These are phyloP conservation scores for Ips typographus DNA, from an alignment of 1,140 invertebrate genomes.

Conservation along the genomic window DNA sequence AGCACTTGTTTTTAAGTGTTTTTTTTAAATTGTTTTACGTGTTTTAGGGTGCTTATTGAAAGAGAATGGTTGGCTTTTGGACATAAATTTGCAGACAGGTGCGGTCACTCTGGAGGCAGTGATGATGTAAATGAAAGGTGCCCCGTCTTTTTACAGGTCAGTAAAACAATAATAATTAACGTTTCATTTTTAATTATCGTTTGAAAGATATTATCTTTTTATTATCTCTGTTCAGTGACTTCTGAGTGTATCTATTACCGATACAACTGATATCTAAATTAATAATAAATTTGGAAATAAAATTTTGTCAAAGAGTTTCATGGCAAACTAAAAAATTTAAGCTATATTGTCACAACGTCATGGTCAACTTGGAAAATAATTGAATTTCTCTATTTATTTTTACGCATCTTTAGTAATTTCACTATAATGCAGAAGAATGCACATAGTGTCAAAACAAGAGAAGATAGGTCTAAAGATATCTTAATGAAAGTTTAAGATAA, in stretches of 20 bases:
- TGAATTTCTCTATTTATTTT: too few relatives aligned
- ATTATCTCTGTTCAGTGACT: background rate
- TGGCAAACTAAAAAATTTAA: too few relatives aligned
- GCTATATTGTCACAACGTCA: too few relatives aligned
- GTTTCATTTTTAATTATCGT: background rate
- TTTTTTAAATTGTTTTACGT: slow-evolving; percentile 1
- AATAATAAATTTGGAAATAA: too few relatives aligned
- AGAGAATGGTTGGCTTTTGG: slow-evolving; percentile 96
- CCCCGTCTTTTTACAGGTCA: slow-evolving; percentile 81
- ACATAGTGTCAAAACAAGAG: too few relatives aligned
- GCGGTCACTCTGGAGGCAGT: slow-evolving; percentile 78
- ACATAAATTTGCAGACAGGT: slow-evolving; percentile 95
- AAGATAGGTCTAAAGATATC: too few relatives aligned
- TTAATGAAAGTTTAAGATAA: too few relatives aligned
- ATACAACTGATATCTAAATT: background rate
- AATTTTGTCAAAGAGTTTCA: too few relatives aligned
- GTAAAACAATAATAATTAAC: background rate
- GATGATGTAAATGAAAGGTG: slow-evolving; percentile 90
- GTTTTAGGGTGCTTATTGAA: slow-evolving; percentile 88
- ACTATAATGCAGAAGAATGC: too few relatives aligned
- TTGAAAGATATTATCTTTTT: background rate
- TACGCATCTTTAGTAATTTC: too few relatives aligned
- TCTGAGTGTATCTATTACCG: background rate
- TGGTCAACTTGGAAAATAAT: too few relatives aligned
- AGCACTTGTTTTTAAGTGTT: background rate